Evolutionary conservation across 1,140 invertebrate genomes (phyloP), one percentile per base, ranked within the genome.

Genomic region (Orchestia grillus): DNA sequence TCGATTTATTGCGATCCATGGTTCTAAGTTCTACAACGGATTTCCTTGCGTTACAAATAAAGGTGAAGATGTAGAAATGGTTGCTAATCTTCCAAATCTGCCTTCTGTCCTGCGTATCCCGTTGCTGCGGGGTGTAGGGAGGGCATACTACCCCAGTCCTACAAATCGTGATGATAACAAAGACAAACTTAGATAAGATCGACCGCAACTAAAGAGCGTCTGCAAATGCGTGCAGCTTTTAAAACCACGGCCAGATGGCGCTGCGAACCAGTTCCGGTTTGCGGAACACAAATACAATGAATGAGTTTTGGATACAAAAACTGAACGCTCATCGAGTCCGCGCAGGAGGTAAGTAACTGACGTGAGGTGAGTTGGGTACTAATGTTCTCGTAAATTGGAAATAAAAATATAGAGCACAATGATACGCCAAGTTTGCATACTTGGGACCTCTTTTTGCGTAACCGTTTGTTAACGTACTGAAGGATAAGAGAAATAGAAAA

Each of bases 111-210:
- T 11, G 44, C 92, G 44, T 94, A 47, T 94, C 92, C 92, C 43
- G 44, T 94, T 94, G 40, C 92, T 44, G 92, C 41, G 88, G 44
- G 92, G 92, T 15, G 44, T 36, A 16, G 88, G 88, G 41, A 42
- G 87, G 87, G 41, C 90, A 92, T 47, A 40, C 19, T 15, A 44
- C 44, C 45, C 92, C 43, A 94, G 92, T 94, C 92, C 44, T 94
- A 94, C 43, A 45, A 94, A 94, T 45, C 41, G 6, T 45, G 92
- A 94, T 94, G 43, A 47, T 94, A 94, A 94, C 92, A 94, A 94
- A 45, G 44, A 40, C 3, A 40, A 40, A 40, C 40, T 44, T 40
- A 3, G 92, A 94, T 94, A 94, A 94, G 40, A 94, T 94, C 92
- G 43, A 94, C 92, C 92, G 44, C 92, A 44, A 94, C 6, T 45